Evolutionary conservation across 2,888 invertebrate genomes (phyloP), one percentile per base, ranked within the genome.

Genomic region (Caenorhabditis sinica): DNA sequence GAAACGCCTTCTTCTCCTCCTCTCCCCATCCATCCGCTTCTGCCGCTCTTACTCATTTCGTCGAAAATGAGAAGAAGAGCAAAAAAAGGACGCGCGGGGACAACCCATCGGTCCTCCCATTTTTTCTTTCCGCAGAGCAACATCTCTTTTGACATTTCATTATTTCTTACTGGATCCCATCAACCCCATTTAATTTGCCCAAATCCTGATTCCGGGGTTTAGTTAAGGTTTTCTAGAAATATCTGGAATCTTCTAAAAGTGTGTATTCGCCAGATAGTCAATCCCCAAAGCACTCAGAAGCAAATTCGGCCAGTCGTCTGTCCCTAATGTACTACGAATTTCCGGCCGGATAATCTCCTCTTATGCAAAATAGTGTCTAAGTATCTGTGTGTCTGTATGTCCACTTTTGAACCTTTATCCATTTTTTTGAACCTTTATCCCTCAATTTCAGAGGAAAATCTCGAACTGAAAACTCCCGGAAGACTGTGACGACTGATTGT

Each of bases 1-100:
- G 58, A 71, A 71, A 80, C 72, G 80, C 66, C 80, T 80, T 72
- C 72, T 69, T 69, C 61, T 56, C 6, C 61, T 63, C 5, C 60
- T 60, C 20, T 40, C 28, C 20, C 25, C 5, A 13, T 28, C 25
- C 30, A 25, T 13, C 45, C 60, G 15, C 51, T 40, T 40, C 61
- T 40, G 23, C 43, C n/a, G 40, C 43, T 43, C 65, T 65, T 65
- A 66, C 72, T 72, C 80, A 80, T 80, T 80, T 80, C 60, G 49
- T 80, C 69, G 63, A 79, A 72, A 66, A 72, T 72, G 71, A 79
- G 69, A 53, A 36, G 69, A 53, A 49, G 69, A 53, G 40, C 56
- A 28, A 53, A 69, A 69, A 33, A 56, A 69, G 63, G 63, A 63
- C 63, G 43, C 23, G 61, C 20, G 33, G 33, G 68, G 36, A 30